Percentiles rank a stretch among this genome's conserved stretches.
Evolutionary conservation across 2,113 vertebrate genomes (phyloP).

Genomic region (Telmatochromis bifrenatus): DNA sequence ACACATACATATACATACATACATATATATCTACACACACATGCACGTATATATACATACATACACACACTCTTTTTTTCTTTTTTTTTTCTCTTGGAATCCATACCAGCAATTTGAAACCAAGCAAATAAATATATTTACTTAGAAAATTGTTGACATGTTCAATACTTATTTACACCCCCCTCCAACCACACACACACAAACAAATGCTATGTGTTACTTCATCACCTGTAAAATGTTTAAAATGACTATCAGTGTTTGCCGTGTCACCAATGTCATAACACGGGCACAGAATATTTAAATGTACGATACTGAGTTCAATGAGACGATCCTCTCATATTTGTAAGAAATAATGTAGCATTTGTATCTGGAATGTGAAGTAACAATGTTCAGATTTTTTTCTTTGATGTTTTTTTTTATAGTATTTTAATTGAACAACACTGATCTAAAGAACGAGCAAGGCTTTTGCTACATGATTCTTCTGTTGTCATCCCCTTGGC

Average conservation of each 20-base stretch:
- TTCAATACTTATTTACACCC: background rate
- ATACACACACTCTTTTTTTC: too few relatives aligned
- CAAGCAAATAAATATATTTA: background rate
- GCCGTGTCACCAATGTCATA: background rate
- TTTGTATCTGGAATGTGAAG: background rate
- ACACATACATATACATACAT: too few relatives aligned
- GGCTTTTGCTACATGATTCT: background rate
- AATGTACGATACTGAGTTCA: background rate
- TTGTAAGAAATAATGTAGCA: background rate
- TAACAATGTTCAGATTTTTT: background rate
- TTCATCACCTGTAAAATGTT: background rate
- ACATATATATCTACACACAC: too few relatives aligned
- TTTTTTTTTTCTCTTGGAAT: too few relatives aligned
- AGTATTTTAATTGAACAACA: background rate
- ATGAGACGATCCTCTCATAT: background rate
- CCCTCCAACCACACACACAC: background rate
- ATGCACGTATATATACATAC: too few relatives aligned
- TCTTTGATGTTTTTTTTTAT: background rate
- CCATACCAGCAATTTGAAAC: too few relatives aligned
- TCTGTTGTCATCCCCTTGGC: background rate
- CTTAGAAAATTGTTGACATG: background rate
- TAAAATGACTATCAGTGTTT: background rate
- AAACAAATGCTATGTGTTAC: background rate
- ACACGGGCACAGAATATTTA: background rate
- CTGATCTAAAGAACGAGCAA: background rate